phyloP scores from a whole-genome alignment of 2,113 vertebrate genomes.

The Carassius gibelio region DNA sequence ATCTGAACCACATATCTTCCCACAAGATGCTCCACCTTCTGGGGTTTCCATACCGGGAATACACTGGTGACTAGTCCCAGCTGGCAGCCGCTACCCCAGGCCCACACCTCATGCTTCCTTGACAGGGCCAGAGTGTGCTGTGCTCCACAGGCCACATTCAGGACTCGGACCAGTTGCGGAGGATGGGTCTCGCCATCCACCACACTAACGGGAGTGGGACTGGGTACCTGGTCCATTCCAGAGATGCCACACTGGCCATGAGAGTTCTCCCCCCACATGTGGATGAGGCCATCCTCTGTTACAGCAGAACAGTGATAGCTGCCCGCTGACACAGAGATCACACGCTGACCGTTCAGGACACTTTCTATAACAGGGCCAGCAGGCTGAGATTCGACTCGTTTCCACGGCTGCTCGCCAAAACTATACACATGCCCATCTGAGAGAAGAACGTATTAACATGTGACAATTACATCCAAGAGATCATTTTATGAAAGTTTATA shows the following conservation, averaged over 20 bases:
- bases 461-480: not conserved
- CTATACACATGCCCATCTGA: constrained; percentile 90
- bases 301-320: constrained; percentile 90
- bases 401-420: constrained; percentile 89
- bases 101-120: constrained; percentile 89
- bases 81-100: constrained; percentile 96
- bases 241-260: constrained; percentile 89
- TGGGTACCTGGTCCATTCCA: constrained; percentile 72
- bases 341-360: constrained; percentile 74
- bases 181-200: constrained; percentile 84
- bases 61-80: constrained; percentile 87
- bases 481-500: constrained; percentile 65
- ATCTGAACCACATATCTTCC: constrained; percentile 91
- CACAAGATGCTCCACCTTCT: constrained; percentile 92
- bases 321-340: constrained; percentile 86
- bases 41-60: constrained; percentile 89
- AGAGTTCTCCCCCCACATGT: constrained; percentile 95
- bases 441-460: constrained; percentile 66
- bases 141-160: constrained; percentile 89
- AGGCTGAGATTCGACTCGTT: constrained; percentile 66
- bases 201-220: constrained; percentile 80
- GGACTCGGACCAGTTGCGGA: constrained; percentile 76
- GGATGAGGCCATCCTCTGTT: constrained; percentile 82
- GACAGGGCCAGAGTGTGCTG: constrained; percentile 92
- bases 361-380: constrained; percentile 80